Percentiles rank a stretch among this genome's conserved stretches.
These are phyloP conservation scores for Stenchaetothrips biformis DNA, from an alignment of 2,888 invertebrate genomes.

Conservation along the genomic window DNA sequence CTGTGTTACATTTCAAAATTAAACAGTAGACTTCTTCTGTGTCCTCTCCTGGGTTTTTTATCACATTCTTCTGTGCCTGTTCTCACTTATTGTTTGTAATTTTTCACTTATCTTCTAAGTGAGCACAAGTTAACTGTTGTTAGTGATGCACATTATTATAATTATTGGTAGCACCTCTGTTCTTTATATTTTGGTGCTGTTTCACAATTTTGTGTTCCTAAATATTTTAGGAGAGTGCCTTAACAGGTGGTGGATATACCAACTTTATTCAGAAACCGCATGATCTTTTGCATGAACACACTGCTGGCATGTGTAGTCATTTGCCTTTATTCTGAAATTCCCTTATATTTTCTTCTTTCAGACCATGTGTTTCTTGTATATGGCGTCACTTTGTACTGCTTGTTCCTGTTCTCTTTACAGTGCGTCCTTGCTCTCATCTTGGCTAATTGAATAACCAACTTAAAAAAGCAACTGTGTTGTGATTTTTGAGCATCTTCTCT, in stretches of 20 bases:
- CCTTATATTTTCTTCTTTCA: constrained; percentile 25
- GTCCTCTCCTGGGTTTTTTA: constrained; percentile 29
- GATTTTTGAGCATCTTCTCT: constrained; percentile 25
- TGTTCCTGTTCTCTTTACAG: too few species aligned
- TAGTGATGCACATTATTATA: neutral
- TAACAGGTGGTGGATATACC: neutral
- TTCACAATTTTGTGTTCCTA: neutral
- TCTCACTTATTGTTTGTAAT: constrained; percentile 31
- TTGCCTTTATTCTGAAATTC: neutral
- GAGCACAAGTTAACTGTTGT: neutral
- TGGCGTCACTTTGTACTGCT: too few species aligned
- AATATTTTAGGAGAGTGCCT: neutral
- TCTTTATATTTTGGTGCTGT: neutral
- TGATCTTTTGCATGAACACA: neutral
- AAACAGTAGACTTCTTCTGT: constrained; percentile 11
- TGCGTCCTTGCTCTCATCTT: neutral
- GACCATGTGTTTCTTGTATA: constrained; percentile 26
- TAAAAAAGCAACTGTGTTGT: constrained; percentile 26
- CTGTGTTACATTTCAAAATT: constrained; percentile 20
- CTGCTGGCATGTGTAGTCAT: neutral
- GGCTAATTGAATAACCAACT: neutral
- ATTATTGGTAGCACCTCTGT: neutral
- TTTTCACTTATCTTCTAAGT: neutral
- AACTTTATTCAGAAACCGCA: neutral
- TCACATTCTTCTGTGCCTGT: constrained; percentile 27